Evolutionary conservation across 2,113 vertebrate genomes (phyloP), one percentile per base, ranked within the genome.

Genomic region (Syngnathoides biaculeatus): DNA sequence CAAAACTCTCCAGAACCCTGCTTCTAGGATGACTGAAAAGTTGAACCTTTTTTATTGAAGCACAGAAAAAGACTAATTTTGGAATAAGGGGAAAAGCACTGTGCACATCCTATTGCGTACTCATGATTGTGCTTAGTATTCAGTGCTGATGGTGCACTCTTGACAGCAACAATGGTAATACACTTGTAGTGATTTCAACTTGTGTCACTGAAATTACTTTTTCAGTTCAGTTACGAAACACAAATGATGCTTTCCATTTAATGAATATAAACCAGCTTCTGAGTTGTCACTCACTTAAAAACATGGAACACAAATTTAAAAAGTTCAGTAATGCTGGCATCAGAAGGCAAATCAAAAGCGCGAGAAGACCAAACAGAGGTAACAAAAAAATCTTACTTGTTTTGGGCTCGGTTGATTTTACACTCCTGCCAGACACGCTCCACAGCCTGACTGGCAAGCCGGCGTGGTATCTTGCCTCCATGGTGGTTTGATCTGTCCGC

Each of bases 401-500:
- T 97, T 91, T 94, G 95, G 65, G 94, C 92, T 93, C 94, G 92
- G 92, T 97, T 97, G 92, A 97, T 94, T 90, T 95, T 98, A 92
- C 95, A 99, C 91, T 99, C 97, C 88, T 98, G 96, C 97, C 97
- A 99, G 65, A 99, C 96, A 83, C 93, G 91, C 88, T 98, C 96
- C 86, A 96, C 95, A 87, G 95, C 94, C 64, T 96, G 95, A 83
- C 92, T 94, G 84, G 97, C 94, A 56, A 98, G 79, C 78, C 94
- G 94, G 45, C 94, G 93, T 45, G 97, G 97, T 84, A 98, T 92
- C 87, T 96, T 96, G 61, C 96, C 97, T 73, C 96, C 96, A 4
- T 99, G 97, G 84, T 96, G 95, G 80, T 94, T 96, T 67, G 93
- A 96, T 89, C 91, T 95, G 89, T 98, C 95, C 42, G 92, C 90